Base-by-base conservation (phyloP, 2,888 invertebrate genomes). In the Chorisops tibialis region DNA sequence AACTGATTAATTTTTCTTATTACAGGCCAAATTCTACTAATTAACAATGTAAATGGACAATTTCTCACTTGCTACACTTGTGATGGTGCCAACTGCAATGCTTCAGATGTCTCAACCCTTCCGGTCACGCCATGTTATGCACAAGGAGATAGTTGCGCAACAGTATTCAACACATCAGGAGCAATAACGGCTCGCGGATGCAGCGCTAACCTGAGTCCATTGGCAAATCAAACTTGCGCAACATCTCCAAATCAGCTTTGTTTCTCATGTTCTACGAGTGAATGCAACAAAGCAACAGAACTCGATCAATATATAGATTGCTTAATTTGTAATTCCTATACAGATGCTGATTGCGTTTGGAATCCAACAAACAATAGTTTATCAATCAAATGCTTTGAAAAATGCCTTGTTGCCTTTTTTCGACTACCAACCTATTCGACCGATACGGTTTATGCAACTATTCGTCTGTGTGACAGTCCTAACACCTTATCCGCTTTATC, bases 311-410 rank as follows among this genome's bases (percentile, higher is more conserved):
- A 50, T 35, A 38, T 50, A 4, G 50, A 50, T 12, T 60, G 60
- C 35, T 50, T 41, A 14, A 38, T 38, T 12, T 60, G 60, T 35
- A 41, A 60, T 37, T 60, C 60, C 6, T 48, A 49, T 9, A 21
- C 41, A 4, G 50, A 60, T 19, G 50, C 18, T 16, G 39, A 60
- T 22, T 60, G 60, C 1, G 43, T 60, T 4, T 50, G 50, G 60
- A 60, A 60, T 41, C 22, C 50, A 6, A 22, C 39, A 4, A 37
- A 49, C 16, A 22, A 24, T 2, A 56, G 56, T 30, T 16, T 60
- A 12, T 16, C 30, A 3, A 37, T 48, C 6, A n/a, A 50, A 16
- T 60, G 60, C 60, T 16, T 21, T n/a, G 19, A 39, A 22, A 22
- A 21, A 6, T 60, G 60, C 18, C 18, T 56, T 43, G 56, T 56